Evolutionary conservation across 2,888 invertebrate genomes (phyloP).

Genomic region (Hydropsyche betteni): DNA sequence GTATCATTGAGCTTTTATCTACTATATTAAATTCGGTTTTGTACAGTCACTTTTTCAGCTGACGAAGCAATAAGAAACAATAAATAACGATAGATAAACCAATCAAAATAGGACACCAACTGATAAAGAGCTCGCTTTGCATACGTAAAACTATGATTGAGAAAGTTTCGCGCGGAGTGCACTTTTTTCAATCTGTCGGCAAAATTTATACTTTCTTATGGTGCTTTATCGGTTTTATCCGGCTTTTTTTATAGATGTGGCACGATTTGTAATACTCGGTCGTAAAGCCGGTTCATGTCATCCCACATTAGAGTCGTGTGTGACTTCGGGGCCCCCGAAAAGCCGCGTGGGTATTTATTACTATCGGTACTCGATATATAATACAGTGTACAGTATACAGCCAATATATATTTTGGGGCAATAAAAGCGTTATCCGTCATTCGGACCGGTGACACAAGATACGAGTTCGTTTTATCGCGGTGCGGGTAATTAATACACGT

Average conservation of each 20-base stretch:
- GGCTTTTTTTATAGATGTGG: slow-evolving; percentile 35
- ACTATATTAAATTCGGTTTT: background rate
- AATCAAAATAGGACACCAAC: no score
- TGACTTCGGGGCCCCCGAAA: slow-evolving; percentile 18
- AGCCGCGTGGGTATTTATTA: slow-evolving; percentile 43
- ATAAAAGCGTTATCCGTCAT: slow-evolving; percentile 36
- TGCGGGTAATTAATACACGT: slow-evolving; percentile 28
- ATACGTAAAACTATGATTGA: no score
- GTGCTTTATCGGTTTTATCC: slow-evolving; percentile 21
- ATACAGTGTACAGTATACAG: background rate
- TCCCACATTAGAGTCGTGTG: slow-evolving; percentile 33
- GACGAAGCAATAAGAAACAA: no score
- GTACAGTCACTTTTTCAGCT: background rate
- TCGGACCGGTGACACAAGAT: slow-evolving; percentile 30
- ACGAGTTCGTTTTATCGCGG: slow-evolving; percentile 26
- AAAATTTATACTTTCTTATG: slow-evolving; percentile 13
- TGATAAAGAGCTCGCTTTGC: no score
- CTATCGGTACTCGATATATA: slow-evolving; percentile 39
- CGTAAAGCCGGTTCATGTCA: slow-evolving; percentile 42
- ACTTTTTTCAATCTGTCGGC: background rate
- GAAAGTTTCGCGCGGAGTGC: no score
- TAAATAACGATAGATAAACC: no score
- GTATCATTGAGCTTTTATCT: slow-evolving; percentile 18
- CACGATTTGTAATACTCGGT: slow-evolving; percentile 38
- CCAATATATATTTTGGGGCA: slow-evolving; percentile 13